Conservation (phyloP, 2,113 vertebrate genomes). For the Cyanoliseus patagonus region DNA sequence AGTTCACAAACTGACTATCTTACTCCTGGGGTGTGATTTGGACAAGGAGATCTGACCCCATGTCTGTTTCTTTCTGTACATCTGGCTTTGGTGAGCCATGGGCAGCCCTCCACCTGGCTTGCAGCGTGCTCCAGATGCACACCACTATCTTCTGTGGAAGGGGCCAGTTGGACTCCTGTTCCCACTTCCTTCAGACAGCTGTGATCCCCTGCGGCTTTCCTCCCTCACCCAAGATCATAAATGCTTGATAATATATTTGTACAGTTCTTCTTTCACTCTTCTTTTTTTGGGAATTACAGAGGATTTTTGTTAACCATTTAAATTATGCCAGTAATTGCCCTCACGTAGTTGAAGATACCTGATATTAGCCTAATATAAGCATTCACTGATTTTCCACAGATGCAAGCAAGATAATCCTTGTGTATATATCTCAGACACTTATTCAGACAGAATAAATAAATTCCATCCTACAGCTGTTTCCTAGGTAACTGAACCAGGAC, state of each 20-base stretch:
- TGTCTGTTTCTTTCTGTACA: accelerated
- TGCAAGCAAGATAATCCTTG: background rate
- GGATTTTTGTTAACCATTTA: background rate
- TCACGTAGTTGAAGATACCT: background rate
- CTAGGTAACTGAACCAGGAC: slow-evolving; percentile 54
- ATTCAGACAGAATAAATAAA: slow-evolving; percentile 58
- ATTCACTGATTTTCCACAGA: background rate
- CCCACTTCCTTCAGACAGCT: background rate
- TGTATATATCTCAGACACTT: slow-evolving; percentile 29
- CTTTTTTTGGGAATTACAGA: background rate
- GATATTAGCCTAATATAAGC: background rate
- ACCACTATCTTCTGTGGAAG: background rate
- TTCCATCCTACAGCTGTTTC: slow-evolving; percentile 60
- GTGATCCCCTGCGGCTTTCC: background rate
- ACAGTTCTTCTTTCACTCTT: background rate
- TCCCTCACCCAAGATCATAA: background rate
- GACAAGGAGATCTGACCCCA: background rate
- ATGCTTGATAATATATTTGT: background rate
- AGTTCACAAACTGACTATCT: background rate
- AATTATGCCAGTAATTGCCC: background rate
- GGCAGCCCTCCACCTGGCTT: background rate
- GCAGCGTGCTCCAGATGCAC: background rate
- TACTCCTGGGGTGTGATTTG: background rate
- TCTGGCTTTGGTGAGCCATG: background rate
- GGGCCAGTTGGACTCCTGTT: background rate